A percentile compares a stretch with the other conserved stretches of the same genome.
These are phyloP conservation scores for Urocitellus parryii DNA, from an alignment of 2,113 vertebrate species.

Conservation along the genomic window DNA sequence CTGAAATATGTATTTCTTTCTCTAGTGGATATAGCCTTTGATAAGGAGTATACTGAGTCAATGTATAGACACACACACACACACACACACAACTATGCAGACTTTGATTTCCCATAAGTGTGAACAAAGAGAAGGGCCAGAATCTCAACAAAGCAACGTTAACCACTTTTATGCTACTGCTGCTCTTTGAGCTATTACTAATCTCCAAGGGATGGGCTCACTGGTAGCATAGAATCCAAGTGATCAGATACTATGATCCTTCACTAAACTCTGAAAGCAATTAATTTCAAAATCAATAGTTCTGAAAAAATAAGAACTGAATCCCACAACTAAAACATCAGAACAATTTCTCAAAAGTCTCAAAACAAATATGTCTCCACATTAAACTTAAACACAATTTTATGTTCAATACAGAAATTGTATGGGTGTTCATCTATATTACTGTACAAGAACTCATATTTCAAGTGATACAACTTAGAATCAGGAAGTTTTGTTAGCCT, in stretches of 20 bases:
- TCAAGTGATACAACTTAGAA: no score
- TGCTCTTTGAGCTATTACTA: background rate
- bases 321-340: background rate
- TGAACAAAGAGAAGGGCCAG: background rate
- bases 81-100: background rate
- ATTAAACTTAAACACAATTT: no score
- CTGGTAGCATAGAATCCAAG: background rate
- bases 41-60: background rate
- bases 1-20: background rate
- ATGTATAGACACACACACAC: background rate
- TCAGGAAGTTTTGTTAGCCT: no score
- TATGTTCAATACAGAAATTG: no score
- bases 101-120: background rate
- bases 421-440: no score
- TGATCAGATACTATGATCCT: background rate
- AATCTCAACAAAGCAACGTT: no score
- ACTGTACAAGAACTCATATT: no score
- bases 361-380: background rate
- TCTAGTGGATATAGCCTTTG: background rate
- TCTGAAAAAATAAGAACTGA: conserved; percentile 4
- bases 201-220: background rate
- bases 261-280: background rate
- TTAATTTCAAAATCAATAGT: background rate
- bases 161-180: no score
- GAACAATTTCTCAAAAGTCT: background rate